Evolutionary conservation across 2,888 invertebrate genomes (phyloP), one percentile per base, ranked within the genome.

Genomic region (Stegana nigrithorax): DNA sequence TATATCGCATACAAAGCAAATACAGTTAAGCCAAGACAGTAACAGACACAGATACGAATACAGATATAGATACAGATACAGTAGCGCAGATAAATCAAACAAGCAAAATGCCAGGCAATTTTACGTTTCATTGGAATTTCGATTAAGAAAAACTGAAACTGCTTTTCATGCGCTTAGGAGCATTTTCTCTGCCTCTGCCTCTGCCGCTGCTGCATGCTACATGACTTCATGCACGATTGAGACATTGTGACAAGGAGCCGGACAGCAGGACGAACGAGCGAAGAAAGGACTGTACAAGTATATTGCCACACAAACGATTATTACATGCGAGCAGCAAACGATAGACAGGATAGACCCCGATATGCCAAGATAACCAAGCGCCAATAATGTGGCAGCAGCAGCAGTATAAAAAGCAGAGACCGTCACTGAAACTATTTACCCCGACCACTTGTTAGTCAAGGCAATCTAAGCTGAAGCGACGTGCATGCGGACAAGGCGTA

Each of bases 111-210:
- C 63, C 56, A 55, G 71, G 74, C 73, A 78, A 81, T 81, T 81
- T 82, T 76, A 81, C 81, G 75, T 82, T 81, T 78, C 80, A 81
- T 74, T 78, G 80, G 75, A 75, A 81, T 80, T 81, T 82, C 81
- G 78, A 81, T 82, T 81, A 80, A 57, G 36, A 57, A 55, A n/a
- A n/a, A n/a, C n/a, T n/a, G n/a, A n/a, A n/a, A 29, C 12, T 55
- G 21, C 19, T 27, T 29, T 29, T 53, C 51, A 53, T 19, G 12
- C 25, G 25, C 47, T 25, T 23, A 47, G n/a, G n/a, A 36, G 10
- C 10, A 3, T n/a, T 32, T 23, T 47, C 12, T 47, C n/a, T 47
- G 12, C 47, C 6, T 25, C 10, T 1, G 25, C 10, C 25, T 5
- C n/a, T 23, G 4, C 42, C 23, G 10, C 8, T 23, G n/a, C 25